phyloP scores from a whole-genome alignment of 1,140 invertebrate species.

The Dreissena rostriformis region DNA sequence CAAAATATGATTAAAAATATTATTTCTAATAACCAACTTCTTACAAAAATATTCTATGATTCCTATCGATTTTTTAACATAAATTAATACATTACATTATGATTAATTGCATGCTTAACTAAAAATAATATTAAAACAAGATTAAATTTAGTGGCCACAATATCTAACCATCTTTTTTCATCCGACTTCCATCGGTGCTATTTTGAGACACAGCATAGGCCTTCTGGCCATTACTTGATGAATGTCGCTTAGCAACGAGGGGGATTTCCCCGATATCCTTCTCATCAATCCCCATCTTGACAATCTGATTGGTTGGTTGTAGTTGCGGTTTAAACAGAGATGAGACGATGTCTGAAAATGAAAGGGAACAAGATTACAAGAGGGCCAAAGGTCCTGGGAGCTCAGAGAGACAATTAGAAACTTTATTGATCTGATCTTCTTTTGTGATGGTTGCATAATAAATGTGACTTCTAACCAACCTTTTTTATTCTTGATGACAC shows the following conservation, averaged over 20 bases:
- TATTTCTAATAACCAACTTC: too few relatives aligned
- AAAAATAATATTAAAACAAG: too few relatives aligned
- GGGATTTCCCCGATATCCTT: slow-evolving; percentile 82
- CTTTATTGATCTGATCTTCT: neutral
- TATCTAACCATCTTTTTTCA: slow-evolving; percentile 69
- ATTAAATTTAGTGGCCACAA: neutral
- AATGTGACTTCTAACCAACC: neutral
- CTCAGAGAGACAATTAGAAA: neutral
- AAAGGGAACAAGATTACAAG: neutral
- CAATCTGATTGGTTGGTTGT: slow-evolving; percentile 96
- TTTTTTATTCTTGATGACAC: neutral
- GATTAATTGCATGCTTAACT: too few relatives aligned
- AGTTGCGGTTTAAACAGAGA: slow-evolving; percentile 93
- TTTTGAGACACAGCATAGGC: slow-evolving; percentile 37
- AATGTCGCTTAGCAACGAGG: slow-evolving; percentile 64
- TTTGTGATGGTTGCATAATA: neutral
- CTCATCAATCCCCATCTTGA: slow-evolving; percentile 91
- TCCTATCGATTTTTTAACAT: too few relatives aligned
- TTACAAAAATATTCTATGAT: too few relatives aligned
- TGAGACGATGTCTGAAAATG: slow-evolving; percentile 93
- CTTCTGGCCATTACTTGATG: slow-evolving; percentile 42
- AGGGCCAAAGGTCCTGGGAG: neutral
- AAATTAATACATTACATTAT: too few relatives aligned
- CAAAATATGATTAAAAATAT: too few relatives aligned
- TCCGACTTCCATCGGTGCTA: slow-evolving; percentile 59